Percentiles rank a stretch among this genome's conserved stretches.
Evolutionary conservation across 2,113 vertebrate genomes (phyloP).

Genomic region (Strigops habroptila): DNA sequence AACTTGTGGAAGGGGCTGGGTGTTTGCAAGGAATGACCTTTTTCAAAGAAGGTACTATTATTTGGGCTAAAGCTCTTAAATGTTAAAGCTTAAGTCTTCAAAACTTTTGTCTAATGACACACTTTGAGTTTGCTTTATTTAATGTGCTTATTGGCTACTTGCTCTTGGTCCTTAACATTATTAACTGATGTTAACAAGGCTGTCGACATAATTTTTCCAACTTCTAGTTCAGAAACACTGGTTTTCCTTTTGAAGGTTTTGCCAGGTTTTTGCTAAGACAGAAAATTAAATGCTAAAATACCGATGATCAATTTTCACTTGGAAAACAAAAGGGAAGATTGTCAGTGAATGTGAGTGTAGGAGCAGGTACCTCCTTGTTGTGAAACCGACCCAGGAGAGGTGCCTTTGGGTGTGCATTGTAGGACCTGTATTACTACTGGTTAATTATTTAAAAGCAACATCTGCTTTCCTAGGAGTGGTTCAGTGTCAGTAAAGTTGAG

Average conservation of each 20-base stretch:
- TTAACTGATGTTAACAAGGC: background rate
- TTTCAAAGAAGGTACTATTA: background rate
- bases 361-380: background rate
- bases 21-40: background rate
- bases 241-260: background rate
- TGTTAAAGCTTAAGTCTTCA: background rate
- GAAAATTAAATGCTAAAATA: background rate
- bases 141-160: background rate
- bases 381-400: background rate
- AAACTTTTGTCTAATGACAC: background rate
- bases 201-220: background rate
- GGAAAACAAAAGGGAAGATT: background rate
- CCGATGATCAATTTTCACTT: background rate
- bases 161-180: background rate
- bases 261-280: background rate
- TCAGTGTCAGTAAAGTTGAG: background rate
- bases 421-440: background rate
- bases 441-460: background rate
- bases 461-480: background rate
- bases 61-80: background rate
- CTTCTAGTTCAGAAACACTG: background rate
- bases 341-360: background rate
- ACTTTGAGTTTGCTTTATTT: background rate
- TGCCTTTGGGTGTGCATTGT: background rate
- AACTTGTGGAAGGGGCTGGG: background rate